Conservation (phyloP, 2,888 invertebrate genomes). For the Elmis aenea region DNA sequence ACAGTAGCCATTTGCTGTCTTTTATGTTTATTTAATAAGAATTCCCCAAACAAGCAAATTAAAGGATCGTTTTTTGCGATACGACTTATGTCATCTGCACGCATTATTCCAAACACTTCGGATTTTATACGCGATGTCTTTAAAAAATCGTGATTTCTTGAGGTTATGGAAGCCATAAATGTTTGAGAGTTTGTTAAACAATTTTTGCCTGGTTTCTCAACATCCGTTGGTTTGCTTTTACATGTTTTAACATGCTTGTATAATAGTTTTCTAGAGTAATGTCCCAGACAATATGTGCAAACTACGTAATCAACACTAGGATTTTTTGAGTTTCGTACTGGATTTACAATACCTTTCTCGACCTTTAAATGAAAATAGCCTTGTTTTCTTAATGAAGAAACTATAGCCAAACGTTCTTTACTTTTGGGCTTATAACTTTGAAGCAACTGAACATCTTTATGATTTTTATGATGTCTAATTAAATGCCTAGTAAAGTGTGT, state of each 20-base stretch:
- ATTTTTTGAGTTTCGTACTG: constrained; percentile 12
- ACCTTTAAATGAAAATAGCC: constrained; percentile 15
- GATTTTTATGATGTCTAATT: constrained; percentile 8
- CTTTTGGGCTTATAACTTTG: constrained; percentile 10
- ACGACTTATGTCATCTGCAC: constrained; percentile 9
- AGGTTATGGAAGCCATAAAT: constrained; percentile 6
- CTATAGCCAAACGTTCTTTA: constrained; percentile 9
- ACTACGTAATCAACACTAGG: constrained; percentile 13
- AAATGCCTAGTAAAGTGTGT: constrained; percentile 13
- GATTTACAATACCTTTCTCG: constrained; percentile 12
- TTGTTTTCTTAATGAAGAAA: constrained; percentile 14
- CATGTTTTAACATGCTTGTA: constrained; percentile 11
- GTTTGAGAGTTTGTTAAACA: constrained; percentile 9
- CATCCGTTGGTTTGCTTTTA: constrained; percentile 3
- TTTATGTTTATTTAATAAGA: constrained; percentile 10
- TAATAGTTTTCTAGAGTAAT: constrained; percentile 10
- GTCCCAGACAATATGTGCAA: constrained; percentile 12
- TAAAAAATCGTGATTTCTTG: constrained; percentile 9
- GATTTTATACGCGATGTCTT: constrained; percentile 9
- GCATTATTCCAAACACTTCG: constrained; percentile 13
- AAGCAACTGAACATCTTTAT: constrained; percentile 10
- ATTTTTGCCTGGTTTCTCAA: constrained; percentile 1
- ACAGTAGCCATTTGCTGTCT: constrained; percentile 9
- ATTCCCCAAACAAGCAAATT: constrained; percentile 13
- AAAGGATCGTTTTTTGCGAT: constrained; percentile 11